These are phyloP conservation scores for Anser brachyrhynchus DNA, from an alignment of 2,113 vertebrate genomes.

Conservation along the genomic window DNA sequence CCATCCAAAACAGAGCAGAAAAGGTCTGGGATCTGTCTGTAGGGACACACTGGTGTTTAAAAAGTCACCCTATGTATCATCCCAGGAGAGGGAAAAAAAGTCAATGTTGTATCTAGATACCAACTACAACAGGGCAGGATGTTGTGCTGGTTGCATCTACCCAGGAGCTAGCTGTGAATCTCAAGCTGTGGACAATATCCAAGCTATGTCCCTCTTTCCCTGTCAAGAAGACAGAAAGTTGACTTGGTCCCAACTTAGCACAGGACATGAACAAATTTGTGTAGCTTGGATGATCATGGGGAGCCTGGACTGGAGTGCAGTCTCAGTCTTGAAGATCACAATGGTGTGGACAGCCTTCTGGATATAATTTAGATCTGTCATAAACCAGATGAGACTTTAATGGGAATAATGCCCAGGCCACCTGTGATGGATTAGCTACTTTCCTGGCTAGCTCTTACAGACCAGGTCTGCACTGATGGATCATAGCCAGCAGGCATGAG, in stretches of 20 bases:
- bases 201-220: background rate
- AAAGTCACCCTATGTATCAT: background rate
- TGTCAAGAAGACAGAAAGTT: background rate
- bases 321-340: background rate
- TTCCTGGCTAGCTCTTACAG: background rate
- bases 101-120: background rate
- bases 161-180: fast-evolving
- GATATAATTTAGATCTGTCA: background rate
- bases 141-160: background rate
- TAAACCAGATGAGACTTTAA: background rate
- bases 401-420: background rate
- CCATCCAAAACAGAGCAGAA: background rate
- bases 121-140: background rate
- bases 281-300: background rate
- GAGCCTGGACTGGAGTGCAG: background rate
- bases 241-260: background rate
- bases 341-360: background rate
- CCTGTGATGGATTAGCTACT: background rate
- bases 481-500: background rate
- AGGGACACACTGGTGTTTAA: background rate
- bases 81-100: background rate
- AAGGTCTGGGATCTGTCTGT: background rate
- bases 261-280: fast-evolving
- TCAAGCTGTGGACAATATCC: background rate
- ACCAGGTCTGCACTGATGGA: background rate